Evolutionary conservation across 1,140 invertebrate genomes (phyloP), one percentile per base, ranked within the genome.

Genomic region (Drosophila ogumai): DNA sequence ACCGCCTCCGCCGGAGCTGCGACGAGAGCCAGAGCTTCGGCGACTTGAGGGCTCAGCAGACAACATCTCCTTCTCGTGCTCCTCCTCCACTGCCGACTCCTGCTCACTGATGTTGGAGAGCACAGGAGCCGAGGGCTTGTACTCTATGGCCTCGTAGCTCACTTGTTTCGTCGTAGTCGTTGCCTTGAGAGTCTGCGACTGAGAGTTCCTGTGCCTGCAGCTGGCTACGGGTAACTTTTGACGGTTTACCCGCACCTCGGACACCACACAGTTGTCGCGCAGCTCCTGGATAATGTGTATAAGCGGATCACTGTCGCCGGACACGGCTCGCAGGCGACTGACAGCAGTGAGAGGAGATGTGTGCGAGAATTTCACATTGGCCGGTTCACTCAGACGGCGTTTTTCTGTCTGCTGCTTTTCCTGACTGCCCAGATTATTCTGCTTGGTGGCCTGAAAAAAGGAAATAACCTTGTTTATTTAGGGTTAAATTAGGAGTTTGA

Each of bases 211-310:
- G 0, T 58, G 10, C 13, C 31, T 69, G 54, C 69, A 73, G 19
- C 17, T 34, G 12, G 3, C 13, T n/a, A 22, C 2, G 10, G 75
- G 43, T 7, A 90, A 22, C 44, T 92, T 91, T 22, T 91, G 50
- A 9, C 79, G 73, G 28, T 92, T 92, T 0, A 92, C 82, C 9
- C 87, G 79, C 7, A 92, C 88, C 47, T 92, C 91, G 3, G 91
- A 92, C 12, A 92, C 78, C 15, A 92, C 91, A 56, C 90, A 91
- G 47, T 92, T 92, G 54, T 91, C 79, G 8, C 78, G 90, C 56
- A 92, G 55, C 52, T 92, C 91, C 59, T 92, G 91, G 28, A 92
- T 91, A 1, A 92, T 92, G 46, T 91, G 91, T 38, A 92, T 91
- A 6, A 92, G 71, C 15, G 91, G 91, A 1, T 87, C 91, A 80